phyloP scores from a whole-genome alignment of 2,113 vertebrate genomes.

The Rhegmatorhina hoffmannsi region DNA sequence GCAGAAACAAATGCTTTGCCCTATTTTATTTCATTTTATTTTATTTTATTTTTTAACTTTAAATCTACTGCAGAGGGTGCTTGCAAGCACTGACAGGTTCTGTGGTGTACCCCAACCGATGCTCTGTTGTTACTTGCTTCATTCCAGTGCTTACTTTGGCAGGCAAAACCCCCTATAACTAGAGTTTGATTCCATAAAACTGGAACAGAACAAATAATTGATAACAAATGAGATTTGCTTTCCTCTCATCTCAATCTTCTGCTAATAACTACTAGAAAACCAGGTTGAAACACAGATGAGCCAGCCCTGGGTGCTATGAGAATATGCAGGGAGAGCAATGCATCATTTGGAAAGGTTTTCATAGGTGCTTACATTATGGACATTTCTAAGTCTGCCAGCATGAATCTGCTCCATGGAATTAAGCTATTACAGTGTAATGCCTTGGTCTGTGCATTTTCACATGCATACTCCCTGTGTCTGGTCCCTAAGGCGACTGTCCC shows the following conservation, averaged over 20 bases:
- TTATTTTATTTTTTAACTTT: not conserved
- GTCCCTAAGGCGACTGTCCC: not conserved
- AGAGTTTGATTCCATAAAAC: not conserved
- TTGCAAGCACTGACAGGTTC: not conserved
- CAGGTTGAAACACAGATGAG: not conserved
- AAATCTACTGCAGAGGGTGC: not conserved
- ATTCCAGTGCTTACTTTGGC: not conserved
- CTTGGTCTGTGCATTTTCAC: not conserved
- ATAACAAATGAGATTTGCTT: conserved; percentile 27
- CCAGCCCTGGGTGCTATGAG: not conserved
- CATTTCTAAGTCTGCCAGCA: not conserved
- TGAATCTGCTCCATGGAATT: not conserved
- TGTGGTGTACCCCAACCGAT: not conserved
- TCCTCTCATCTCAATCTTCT: not conserved
- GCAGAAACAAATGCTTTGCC: conserved; percentile 27
- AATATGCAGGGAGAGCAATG: not conserved
- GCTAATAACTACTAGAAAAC: not conserved
- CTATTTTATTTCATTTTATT: not conserved
- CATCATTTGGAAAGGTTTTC: conserved; percentile 1
- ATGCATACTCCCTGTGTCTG: not conserved
- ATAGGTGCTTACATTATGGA: conserved; percentile 5
- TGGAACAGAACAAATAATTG: conserved; percentile 44
- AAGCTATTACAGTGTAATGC: not conserved
- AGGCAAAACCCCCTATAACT: not conserved
- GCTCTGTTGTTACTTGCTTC: not conserved